A percentile compares a stretch with the other conserved stretches of the same genome.
phyloP scores from a whole-genome alignment of 2,113 vertebrate species.

The Motacilla alba region DNA sequence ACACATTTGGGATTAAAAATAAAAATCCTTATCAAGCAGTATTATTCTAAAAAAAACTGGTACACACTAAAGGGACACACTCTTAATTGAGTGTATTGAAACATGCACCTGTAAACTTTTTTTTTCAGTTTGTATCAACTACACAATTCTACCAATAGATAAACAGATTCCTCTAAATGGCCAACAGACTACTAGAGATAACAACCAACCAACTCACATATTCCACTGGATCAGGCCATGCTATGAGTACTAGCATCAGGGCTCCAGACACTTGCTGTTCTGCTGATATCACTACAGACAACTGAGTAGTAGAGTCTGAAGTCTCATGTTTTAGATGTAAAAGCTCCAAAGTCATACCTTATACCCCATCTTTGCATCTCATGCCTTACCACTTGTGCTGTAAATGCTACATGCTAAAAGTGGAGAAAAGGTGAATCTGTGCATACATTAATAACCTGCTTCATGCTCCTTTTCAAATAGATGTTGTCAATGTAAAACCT shows the following conservation, averaged over 20 bases:
- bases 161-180: not conserved
- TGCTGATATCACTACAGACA: not conserved
- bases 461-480: not conserved
- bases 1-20: not conserved
- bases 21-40: not conserved
- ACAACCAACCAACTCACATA: not conserved
- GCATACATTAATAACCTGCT: not conserved
- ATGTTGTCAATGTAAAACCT: not conserved
- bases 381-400: not conserved
- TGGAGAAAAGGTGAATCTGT: not conserved
- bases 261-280: not conserved
- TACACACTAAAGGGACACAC: not conserved
- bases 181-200: not conserved
- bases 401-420: not conserved
- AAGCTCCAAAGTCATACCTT: not conserved
- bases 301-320: not conserved
- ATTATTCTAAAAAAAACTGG: not conserved
- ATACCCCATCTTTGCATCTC: not conserved
- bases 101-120: not conserved
- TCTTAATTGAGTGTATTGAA: not conserved
- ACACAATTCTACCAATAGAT: not conserved
- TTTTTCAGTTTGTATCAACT: not conserved
- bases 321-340: not conserved
- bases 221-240: not conserved
- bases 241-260: not conserved